Evolutionary conservation across 2,797 vertebrate species (phyloP).

Genomic region (Salarias fasciatus): DNA sequence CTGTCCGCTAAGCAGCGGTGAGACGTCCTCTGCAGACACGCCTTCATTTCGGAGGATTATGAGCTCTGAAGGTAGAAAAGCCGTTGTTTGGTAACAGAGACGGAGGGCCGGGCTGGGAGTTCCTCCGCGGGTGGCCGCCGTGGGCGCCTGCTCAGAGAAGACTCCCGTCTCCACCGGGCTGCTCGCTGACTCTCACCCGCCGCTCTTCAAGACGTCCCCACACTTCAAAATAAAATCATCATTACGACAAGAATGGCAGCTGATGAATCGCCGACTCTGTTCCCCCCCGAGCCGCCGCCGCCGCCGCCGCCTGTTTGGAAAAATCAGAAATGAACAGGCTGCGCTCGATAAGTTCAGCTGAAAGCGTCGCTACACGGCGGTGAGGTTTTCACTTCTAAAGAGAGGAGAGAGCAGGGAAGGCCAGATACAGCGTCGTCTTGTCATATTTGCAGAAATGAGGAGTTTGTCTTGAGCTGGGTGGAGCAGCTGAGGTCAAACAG

Average conservation of each 20-base stretch:
- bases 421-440: slow-evolving; percentile 34
- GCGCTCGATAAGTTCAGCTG: slow-evolving; percentile 36
- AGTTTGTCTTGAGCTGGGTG: too few species aligned
- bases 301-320: slow-evolving; percentile 26
- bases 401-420: not conserved
- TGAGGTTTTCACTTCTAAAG: not conserved
- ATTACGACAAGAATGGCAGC: slow-evolving; percentile 62
- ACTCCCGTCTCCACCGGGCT: slow-evolving; percentile 41
- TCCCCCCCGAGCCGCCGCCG: slow-evolving; percentile 37
- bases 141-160: not conserved
- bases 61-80: too few species aligned
- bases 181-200: slow-evolving; percentile 36
- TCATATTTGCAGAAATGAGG: slow-evolving; percentile 49
- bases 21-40: too few species aligned
- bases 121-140: slow-evolving; percentile 4
- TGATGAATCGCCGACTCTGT: slow-evolving; percentile 61
- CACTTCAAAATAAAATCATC: slow-evolving; percentile 70
- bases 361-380: slow-evolving; percentile 17
- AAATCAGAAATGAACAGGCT: slow-evolving; percentile 35
- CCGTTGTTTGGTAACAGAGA: not conserved
- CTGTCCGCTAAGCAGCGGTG: too few species aligned
- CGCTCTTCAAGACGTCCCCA: slow-evolving; percentile 58
- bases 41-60: too few species aligned
- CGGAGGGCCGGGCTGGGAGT: slow-evolving; percentile 5
- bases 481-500: slow-evolving; percentile 14